These are phyloP conservation scores for Calyptommatus sinebrachiatus DNA, from an alignment of 2,113 vertebrate species.

Conservation along the genomic window DNA sequence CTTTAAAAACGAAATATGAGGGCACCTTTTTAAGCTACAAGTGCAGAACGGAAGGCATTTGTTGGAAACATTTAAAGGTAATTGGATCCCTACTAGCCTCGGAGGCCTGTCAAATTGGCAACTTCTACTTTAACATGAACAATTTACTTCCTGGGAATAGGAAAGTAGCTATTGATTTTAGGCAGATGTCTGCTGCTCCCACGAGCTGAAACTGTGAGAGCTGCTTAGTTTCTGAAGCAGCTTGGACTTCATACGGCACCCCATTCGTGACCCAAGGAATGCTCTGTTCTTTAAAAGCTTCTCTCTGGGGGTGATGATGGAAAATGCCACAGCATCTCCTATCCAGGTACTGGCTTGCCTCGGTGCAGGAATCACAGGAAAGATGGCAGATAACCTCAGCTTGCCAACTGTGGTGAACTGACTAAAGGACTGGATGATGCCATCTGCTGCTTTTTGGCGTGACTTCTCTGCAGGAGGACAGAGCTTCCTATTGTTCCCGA, in stretches of 20 bases:
- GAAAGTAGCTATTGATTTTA: not conserved
- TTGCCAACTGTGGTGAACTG: constrained; percentile 53
- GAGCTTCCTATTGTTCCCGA: constrained; percentile 67
- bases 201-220: accelerated
- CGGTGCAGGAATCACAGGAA: not conserved
- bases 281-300: constrained; percentile 5
- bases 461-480: constrained; percentile 48
- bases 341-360: not conserved
- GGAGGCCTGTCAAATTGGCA: not conserved
- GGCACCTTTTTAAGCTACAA: not conserved
- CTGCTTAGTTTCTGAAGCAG: accelerated
- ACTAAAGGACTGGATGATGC: constrained; percentile 32
- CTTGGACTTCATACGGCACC: accelerated
- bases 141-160: not conserved
- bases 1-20: not conserved
- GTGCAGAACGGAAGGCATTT: not conserved
- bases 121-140: not conserved
- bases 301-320: constrained; percentile 31
- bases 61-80: not conserved
- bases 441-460: constrained; percentile 69
- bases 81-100: not conserved
- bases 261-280: not conserved
- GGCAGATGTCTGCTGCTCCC: accelerated
- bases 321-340: constrained; percentile 60
- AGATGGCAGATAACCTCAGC: constrained; percentile 58